Evolutionary conservation across 2,113 vertebrate species (phyloP).

Genomic region (Monarcha castaneiventris): DNA sequence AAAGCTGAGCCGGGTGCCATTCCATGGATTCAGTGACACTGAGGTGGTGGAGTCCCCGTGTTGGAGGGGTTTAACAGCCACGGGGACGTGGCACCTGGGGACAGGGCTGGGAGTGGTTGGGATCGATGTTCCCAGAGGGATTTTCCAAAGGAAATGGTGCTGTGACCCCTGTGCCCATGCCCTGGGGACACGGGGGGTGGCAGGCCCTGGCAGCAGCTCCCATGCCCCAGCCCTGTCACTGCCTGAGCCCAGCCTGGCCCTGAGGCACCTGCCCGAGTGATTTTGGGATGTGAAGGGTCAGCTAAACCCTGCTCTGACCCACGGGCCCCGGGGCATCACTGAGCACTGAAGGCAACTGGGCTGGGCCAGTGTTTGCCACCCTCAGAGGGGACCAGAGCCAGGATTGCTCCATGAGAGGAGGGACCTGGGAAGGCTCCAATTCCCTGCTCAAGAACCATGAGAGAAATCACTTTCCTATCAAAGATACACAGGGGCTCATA

Average conservation of each 20-base stretch:
- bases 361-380: background rate
- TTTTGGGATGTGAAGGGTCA: background rate
- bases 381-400: background rate
- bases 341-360: rapidly evolving
- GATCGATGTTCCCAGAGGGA: background rate
- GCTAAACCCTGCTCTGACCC: no score
- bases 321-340: rapidly evolving
- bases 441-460: background rate
- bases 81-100: background rate
- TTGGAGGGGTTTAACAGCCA: rapidly evolving
- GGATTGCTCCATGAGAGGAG: background rate
- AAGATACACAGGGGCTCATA: background rate
- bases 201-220: background rate
- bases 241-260: background rate
- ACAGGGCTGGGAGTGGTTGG: background rate
- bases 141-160: background rate
- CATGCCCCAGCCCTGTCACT: rapidly evolving
- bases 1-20: rapidly evolving
- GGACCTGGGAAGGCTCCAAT: background rate
- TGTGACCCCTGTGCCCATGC: background rate
- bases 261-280: background rate
- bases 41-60: background rate
- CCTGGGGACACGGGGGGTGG: rapidly evolving
- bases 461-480: background rate
- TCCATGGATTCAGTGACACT: rapidly evolving